Evolutionary conservation across 2,888 invertebrate species (phyloP).

Genomic region (Podotricha telesiphe): DNA sequence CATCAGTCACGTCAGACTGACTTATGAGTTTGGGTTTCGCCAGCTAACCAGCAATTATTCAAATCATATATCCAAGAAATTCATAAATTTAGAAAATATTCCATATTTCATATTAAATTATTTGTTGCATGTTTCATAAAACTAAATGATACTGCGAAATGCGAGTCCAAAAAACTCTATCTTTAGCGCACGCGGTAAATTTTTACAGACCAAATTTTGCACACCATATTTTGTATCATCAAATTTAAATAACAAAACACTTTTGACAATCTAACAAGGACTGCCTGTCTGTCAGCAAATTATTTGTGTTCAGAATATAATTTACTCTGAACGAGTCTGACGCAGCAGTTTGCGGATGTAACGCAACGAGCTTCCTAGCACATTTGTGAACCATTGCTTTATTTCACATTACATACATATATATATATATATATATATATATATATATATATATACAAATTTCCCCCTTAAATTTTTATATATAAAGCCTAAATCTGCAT

Average conservation of each 20-base stretch:
- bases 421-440: too few relatives aligned
- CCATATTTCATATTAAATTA: background rate
- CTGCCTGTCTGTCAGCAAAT: conserved; percentile 23
- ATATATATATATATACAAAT: conserved; percentile 18
- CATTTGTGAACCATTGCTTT: conserved; percentile 38
- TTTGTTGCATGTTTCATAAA: conserved; percentile 1
- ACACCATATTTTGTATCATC: conserved; percentile 3
- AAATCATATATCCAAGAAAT: background rate
- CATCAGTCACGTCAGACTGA: too few relatives aligned
- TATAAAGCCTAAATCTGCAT: conserved; percentile 17
- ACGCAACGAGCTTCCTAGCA: conserved; percentile 38
- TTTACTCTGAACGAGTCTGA: conserved; percentile 35
- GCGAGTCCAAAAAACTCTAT: background rate
- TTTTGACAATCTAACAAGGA: background rate
- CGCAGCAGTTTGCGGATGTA: conserved; percentile 39
- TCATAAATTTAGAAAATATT: background rate
- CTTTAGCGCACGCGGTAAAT: conserved; percentile 1
- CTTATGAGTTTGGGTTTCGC: too few relatives aligned
- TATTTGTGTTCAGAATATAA: conserved; percentile 38
- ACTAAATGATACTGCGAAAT: background rate
- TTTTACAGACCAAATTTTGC: background rate
- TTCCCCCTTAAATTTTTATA: background rate
- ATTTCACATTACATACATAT: conserved; percentile 31
- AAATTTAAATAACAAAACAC: conserved; percentile 11
- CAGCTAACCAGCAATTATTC: too few relatives aligned